Conservation (phyloP, 2,888 invertebrate genomes). For the Temnothorax rugatulus region DNA sequence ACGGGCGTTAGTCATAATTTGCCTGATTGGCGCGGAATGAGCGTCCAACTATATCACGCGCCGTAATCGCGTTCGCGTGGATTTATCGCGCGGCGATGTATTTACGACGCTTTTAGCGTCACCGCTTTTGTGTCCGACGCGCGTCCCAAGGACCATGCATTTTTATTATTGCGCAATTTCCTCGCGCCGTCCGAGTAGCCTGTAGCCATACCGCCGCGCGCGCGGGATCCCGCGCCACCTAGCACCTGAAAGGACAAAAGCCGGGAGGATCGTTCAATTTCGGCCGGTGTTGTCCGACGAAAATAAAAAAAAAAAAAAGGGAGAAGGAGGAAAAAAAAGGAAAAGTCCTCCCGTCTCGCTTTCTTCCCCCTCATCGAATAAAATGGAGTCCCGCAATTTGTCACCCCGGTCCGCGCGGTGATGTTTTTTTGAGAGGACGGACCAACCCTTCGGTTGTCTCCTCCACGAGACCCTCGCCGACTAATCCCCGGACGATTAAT, state of each 20-base stretch:
- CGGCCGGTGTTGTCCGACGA: conserved; percentile 25
- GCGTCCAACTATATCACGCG: conserved; percentile 41
- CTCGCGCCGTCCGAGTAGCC: conserved; percentile 15
- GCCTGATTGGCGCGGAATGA: conserved; percentile 53
- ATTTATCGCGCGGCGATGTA: conserved; percentile 51
- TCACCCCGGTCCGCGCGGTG: conserved; percentile 61
- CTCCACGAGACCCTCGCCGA: conserved; percentile 54
- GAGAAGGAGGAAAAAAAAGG: conserved; percentile 16
- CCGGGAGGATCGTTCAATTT: conserved; percentile 56
- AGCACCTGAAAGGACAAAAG: conserved; percentile 36
- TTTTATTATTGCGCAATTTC: conserved; percentile 57
- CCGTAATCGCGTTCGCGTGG: conserved; percentile 43
- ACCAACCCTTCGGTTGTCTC: conserved; percentile 65
- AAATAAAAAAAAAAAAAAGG: conserved; percentile 68
- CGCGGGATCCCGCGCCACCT: conserved; percentile 5
- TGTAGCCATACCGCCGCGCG: conserved; percentile 2
- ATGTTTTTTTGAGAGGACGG: conserved; percentile 60
- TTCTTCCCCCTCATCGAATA: conserved; percentile 50
- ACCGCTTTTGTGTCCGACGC: conserved; percentile 37
- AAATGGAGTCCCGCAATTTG: conserved; percentile 67
- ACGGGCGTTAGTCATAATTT: conserved; percentile 49
- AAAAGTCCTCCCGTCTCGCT: not conserved
- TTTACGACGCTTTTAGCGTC: conserved; percentile 63
- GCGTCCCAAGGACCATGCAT: conserved; percentile 27
- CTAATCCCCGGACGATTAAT: conserved; percentile 70